phyloP scores from a whole-genome alignment of 2,797 vertebrate genomes.

The Eurystomus glaucurus region DNA sequence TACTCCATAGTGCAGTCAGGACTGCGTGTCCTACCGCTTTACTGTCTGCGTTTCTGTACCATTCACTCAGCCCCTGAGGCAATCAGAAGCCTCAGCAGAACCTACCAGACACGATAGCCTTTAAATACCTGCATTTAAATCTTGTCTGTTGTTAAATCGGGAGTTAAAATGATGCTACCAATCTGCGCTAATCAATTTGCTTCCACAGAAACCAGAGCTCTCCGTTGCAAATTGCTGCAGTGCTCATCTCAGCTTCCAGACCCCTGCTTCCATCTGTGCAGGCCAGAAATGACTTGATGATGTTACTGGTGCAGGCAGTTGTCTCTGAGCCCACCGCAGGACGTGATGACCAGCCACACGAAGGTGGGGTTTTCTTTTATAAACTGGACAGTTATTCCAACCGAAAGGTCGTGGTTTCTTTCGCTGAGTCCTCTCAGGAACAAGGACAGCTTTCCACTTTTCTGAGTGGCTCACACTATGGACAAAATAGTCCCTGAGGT shows the following conservation, averaged over 20 bases:
- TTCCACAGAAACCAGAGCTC: slow-evolving; percentile 37
- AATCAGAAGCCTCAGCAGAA: slow-evolving; percentile 15
- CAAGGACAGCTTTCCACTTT: neutral
- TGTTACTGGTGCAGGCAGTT: neutral
- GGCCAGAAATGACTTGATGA: neutral
- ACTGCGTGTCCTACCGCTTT: neutral
- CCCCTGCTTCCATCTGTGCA: neutral
- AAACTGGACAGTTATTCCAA: neutral
- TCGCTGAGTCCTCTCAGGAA: neutral
- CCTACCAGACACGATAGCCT: neutral
- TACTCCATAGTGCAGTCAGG: slow-evolving; percentile 21
- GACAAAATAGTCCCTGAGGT: neutral
- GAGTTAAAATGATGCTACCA: neutral
- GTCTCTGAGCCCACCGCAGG: neutral
- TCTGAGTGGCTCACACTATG: neutral
- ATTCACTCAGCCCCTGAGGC: neutral
- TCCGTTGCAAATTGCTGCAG: neutral
- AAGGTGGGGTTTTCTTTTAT: neutral
- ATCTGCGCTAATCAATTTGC: slow-evolving; percentile 9
- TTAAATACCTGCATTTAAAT: slow-evolving; percentile 33
- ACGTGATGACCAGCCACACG: neutral
- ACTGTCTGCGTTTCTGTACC: neutral
- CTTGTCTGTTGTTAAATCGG: neutral
- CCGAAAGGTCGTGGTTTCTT: fast-evolving
- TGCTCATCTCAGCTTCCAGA: slow-evolving; percentile 13